Base-by-base conservation (phyloP, 2,888 invertebrate genomes). In the Eurytoma adleriae region DNA sequence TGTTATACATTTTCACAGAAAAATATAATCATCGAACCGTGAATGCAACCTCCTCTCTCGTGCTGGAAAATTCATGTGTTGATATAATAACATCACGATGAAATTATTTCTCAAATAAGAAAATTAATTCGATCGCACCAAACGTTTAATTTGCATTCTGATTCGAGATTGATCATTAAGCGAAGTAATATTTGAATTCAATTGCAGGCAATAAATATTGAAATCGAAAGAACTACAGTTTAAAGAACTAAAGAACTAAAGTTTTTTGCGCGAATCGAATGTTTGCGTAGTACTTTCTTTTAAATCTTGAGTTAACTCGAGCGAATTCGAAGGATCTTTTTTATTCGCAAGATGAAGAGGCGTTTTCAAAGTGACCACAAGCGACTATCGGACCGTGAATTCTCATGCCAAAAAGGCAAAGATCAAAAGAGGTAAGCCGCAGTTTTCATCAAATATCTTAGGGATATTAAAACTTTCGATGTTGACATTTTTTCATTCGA, bases 291-390 rank as follows among this genome's bases (percentile, higher is more conserved):
- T 18, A 18, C 66, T 50, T 20, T n/a, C 20, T 12, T 18, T 52
- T 30, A 10, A n/a, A 18, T 57, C 59, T 67, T 57, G 27, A 48
- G 61, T 76, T 76, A 30, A 68, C 20, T 76, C 75, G 20, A 54
- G 68, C 61, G 61, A 61, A 76, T 61, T 40, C 30, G 16, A 52
- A 20, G 18, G 40, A 24, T 13, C 16, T 75, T 50, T 59, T 68
- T 70, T 77, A 64, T 70, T 70, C 24, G 27, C 24, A 48, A n/a
- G 13, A 62, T 20, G 40, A 74, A 57, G 66, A 57, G 57, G 20
- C n/a, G 57, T 5, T 64, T 56, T 78, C 71, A 78, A 78, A 78
- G 78, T 71, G 78, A 78, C 71, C 71, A 48, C 66, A 20, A 66
- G 52, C 50, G 50, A 57, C 70, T 64, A 56, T 57, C 20, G 18